Conservation (phyloP, 2,113 vertebrate species). For the Syngnathus typhle region DNA sequence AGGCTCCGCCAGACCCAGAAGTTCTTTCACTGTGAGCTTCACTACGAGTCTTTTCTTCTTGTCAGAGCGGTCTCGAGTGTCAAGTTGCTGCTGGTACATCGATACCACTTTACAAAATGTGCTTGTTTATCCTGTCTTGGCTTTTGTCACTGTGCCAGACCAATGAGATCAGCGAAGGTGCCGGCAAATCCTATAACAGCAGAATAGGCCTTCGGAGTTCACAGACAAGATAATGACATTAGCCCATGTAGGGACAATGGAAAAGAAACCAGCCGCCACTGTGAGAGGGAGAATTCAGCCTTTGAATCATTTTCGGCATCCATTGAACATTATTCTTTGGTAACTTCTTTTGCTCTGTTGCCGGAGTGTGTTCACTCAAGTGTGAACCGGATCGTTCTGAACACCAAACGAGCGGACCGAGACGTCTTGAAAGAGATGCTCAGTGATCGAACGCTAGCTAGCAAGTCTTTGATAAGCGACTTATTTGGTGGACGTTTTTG, state of each 20-base stretch:
- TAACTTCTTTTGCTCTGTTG: background rate
- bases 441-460: background rate
- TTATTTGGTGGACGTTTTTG: background rate
- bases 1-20: too few relatives aligned
- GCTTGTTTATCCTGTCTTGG: slow-evolving; percentile 40
- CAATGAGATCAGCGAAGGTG: slow-evolving; percentile 67
- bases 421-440: background rate
- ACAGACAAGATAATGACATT: slow-evolving; percentile 72
- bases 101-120: slow-evolving; percentile 48
- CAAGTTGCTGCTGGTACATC: slow-evolving; percentile 44
- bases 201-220: slow-evolving; percentile 69
- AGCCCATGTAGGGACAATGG: slow-evolving; percentile 67
- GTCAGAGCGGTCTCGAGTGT: slow-evolving; percentile 24
- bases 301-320: background rate
- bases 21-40: too few relatives aligned
- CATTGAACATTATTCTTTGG: background rate
- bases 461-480: background rate
- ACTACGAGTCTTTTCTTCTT: background rate
- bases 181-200: slow-evolving; percentile 71
- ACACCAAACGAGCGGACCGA: background rate
- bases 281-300: slow-evolving; percentile 4
- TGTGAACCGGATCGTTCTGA: background rate
- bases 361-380: background rate
- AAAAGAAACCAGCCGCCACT: slow-evolving; percentile 14
- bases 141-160: slow-evolving; percentile 61